Evolutionary conservation across 2,888 invertebrate genomes (phyloP), one percentile per base, ranked within the genome.

Genomic region (Ctena decussata): DNA sequence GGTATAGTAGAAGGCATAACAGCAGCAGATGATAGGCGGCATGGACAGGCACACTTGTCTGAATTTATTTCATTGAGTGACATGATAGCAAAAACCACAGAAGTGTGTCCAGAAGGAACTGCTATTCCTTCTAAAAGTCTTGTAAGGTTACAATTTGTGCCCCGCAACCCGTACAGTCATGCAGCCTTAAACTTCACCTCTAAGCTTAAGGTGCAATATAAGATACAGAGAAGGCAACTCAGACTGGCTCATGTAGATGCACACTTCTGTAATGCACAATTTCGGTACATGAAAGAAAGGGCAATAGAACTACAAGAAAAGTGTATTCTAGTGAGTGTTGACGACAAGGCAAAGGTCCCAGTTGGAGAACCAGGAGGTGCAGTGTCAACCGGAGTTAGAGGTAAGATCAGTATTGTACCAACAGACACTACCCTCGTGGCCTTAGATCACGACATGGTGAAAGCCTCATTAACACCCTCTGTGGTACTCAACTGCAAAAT

Each of bases 361-460:
- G n/a, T 71, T 5, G 71, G 71, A 12, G 71, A 71, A n/a, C 71
- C 71, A n/a, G 71, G 71, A 24, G n/a, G 71, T 71, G 71, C 71
- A n/a, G 71, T 71, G 8, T 71, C 71, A 35, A 71, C 71, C 35
- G 71, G 71, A 30, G 71, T 71, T 12, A 12, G 71, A 24, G 71
- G 71, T 15, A 71, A 71, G 71, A 71, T n/a, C 6, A n/a, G n/a
- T 24, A 41, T 71, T 41, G 71, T 24, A 41, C 71, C 71, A n/a
- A 37, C 37, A 24, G 21, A 5, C 5, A 37, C 71, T n/a, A 71
- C 71, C 18, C 39, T 71, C 18, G 35, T 24, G 8, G 21, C 71
- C 8, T 71, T 71, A 71, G 91, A 90, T 57, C 89, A 90, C 76
- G 84, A 90, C 37, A 86, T 90, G 86, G 80, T 24, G 0, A 69